Conservation (phyloP, 2,888 invertebrate genomes). For the Metellina segmentata region DNA sequence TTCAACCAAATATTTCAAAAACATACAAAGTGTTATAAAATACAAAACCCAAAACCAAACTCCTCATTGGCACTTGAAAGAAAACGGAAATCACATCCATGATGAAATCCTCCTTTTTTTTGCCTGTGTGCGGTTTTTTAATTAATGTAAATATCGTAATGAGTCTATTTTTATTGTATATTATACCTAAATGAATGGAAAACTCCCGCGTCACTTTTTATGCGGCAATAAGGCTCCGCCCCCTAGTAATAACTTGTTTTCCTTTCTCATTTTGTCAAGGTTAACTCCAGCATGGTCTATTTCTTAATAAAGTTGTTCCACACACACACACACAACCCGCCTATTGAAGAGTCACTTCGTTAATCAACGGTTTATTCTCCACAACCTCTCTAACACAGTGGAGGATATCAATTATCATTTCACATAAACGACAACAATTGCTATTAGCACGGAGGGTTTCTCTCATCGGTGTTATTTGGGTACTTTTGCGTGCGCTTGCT, state of each 20-base stretch:
- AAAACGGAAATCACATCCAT: neutral
- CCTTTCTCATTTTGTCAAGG: slow-evolving; percentile 75
- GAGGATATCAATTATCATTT: slow-evolving; percentile 33
- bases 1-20: neutral
- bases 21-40: neutral
- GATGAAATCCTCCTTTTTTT: neutral
- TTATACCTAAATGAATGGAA: neutral
- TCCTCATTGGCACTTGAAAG: neutral
- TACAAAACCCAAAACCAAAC: neutral
- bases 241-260: slow-evolving; percentile 75
- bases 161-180: neutral
- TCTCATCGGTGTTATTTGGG: too few relatives aligned
- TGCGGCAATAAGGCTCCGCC: slow-evolving; percentile 66
- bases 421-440: slow-evolving; percentile 33
- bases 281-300: slow-evolving; percentile 73
- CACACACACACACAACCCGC: too few relatives aligned
- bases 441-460: neutral
- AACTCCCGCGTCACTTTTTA: slow-evolving; percentile 66
- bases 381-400: slow-evolving; percentile 33
- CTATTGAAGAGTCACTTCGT: slow-evolving; percentile 52
- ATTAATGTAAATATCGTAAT: neutral
- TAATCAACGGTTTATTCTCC: slow-evolving; percentile 63
- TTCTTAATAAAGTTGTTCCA: slow-evolving; percentile 74
- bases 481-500: too few relatives aligned
- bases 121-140: neutral